phyloP scores from a whole-genome alignment of 2,888 invertebrate species.

The Incurvaria masculella region DNA sequence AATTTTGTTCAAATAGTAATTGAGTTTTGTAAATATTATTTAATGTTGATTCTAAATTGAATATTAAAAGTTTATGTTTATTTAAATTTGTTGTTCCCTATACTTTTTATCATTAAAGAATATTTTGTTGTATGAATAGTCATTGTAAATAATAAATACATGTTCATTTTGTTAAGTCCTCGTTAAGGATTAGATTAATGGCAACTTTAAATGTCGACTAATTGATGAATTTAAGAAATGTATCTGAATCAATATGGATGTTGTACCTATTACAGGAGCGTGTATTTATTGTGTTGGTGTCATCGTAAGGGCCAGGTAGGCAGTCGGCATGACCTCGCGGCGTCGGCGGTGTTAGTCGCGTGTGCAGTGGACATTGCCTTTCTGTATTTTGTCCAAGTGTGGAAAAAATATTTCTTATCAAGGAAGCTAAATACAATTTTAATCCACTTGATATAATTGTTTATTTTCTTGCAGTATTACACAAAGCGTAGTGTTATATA shows the following conservation, averaged over 20 bases:
- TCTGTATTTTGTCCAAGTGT: background rate
- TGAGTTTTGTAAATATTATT: conserved; percentile 55
- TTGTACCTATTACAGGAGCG: background rate
- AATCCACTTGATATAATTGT: background rate
- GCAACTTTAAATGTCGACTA: background rate
- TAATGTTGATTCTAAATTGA: conserved; percentile 40
- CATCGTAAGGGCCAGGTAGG: too few relatives aligned
- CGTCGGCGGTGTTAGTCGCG: background rate
- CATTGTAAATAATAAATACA: conserved; percentile 44
- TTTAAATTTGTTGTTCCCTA: conserved; percentile 44
- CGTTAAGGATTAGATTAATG: conserved; percentile 1
- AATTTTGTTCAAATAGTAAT: conserved; percentile 36
- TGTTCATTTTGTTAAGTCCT: conserved; percentile 27
- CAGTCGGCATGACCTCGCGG: too few relatives aligned
- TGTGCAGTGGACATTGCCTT: background rate
- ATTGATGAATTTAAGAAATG: background rate
- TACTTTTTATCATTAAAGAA: conserved; percentile 42
- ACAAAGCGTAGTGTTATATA: too few relatives aligned
- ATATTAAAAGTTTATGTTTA: conserved; percentile 37
- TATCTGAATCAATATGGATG: background rate
- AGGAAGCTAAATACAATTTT: background rate
- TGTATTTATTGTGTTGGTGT: background rate
- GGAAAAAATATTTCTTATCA: background rate
- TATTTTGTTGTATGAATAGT: conserved; percentile 52
- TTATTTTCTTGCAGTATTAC: too few relatives aligned